Evolutionary conservation across 2,113 vertebrate species (phyloP), one percentile per base, ranked within the genome.

Genomic region (Lichenostomus cassidix): DNA sequence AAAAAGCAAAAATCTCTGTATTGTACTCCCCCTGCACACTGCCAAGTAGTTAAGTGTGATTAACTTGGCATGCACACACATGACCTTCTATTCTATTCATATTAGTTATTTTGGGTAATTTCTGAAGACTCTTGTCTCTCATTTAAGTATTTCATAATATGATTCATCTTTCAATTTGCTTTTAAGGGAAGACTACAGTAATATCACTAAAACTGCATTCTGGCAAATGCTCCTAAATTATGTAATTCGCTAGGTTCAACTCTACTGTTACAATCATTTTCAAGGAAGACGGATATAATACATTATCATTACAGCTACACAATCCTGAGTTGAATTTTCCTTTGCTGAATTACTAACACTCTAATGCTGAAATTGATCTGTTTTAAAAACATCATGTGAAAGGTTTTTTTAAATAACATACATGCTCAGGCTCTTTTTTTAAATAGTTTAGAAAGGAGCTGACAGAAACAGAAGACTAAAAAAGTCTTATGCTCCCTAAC

Each of bases 341-440:
- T 97, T 97, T 96, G 97, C 92, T 97, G 94, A 95, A 98, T 97
- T 97, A 94, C 94, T 97, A 97, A 97, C 93, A 97, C 88, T 96
- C 96, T 97, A 97, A 98, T 97, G 95, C 83, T 96, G 95, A 98
- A 98, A 98, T 93, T 96, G 96, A 97, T 97, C 95, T 97, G 96
- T 98, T 97, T 98, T 95, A 96, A 96, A 98, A 98, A 98, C 96
- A 97, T 95, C 90, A 96, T 87, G 90, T 97, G 95, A 97, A 97
- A 96, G 94, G 80, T 94, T 97, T 98, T 46, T 94, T 98, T 92
- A 97, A 98, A 98, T 97, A 97, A 91, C 95, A 96, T 86, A 97
- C 92, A 95, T 84, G 65, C 80, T 89, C 92, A 94, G 95, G 64
- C 44, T 97, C 89, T 97, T 98, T 97, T 96, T 98, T 98, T 95